Conservation (phyloP, 2,888 invertebrate genomes). For the Bugula neritina region DNA sequence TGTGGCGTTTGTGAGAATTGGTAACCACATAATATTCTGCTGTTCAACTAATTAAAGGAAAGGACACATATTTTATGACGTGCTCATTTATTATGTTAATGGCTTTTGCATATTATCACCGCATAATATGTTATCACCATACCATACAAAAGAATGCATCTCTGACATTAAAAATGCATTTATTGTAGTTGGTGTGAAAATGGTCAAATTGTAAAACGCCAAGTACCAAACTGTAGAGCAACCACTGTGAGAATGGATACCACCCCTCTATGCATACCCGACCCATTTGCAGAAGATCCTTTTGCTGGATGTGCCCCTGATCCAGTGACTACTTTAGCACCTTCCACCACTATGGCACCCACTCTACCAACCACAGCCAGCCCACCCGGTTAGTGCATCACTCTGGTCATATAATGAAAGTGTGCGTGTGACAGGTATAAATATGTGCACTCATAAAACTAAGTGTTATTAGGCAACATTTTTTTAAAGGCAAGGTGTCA, state of each 20-base stretch:
- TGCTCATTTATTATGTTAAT: no score
- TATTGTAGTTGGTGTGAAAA: constrained; percentile 25
- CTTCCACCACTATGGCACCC: constrained; percentile 32
- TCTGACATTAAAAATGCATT: no score
- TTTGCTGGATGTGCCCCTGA: neutral
- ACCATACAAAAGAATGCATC: no score
- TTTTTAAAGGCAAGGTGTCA: no score
- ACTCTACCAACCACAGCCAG: constrained; percentile 32
- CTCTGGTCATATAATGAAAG: no score
- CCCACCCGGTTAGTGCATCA: neutral
- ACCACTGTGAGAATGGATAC: constrained; percentile 26
- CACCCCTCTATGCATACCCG: neutral
- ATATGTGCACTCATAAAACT: no score
- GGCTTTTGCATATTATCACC: no score
- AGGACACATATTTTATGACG: no score
- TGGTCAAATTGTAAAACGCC: constrained; percentile 36
- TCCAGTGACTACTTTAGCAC: constrained; percentile 21
- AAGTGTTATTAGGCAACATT: no score
- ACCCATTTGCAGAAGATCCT: neutral
- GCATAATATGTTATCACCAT: no score
- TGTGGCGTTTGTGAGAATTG: constrained; percentile 69
- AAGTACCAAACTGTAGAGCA: constrained; percentile 20
- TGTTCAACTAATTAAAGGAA: no score
- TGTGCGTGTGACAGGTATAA: no score
- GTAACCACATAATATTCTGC: constrained; percentile 50